Evolutionary conservation across 2,113 vertebrate species (phyloP).

Genomic region (cattle (Bos taurus)): DNA sequence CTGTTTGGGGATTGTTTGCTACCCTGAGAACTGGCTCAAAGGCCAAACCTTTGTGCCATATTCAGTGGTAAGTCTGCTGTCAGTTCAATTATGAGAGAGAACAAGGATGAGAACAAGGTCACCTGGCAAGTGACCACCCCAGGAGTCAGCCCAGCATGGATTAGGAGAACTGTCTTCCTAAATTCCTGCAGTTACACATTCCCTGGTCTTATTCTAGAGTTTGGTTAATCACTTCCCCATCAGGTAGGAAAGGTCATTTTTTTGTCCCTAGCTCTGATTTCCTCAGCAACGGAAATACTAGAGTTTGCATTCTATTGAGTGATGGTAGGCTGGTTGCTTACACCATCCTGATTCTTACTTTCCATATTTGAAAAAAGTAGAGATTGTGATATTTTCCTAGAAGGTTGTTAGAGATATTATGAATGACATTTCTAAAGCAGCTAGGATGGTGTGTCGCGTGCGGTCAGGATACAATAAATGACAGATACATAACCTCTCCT

Average conservation of each 20-base stretch:
- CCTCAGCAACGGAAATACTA: background rate
- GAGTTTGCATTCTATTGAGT: background rate
- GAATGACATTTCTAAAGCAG: background rate
- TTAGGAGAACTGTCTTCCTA: background rate
- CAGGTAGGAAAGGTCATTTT: background rate
- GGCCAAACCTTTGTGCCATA: background rate
- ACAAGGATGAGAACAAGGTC: conserved; percentile 13
- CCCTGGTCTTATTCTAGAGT: background rate
- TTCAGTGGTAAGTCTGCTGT: background rate
- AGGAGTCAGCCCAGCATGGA: background rate
- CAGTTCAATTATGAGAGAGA: background rate
- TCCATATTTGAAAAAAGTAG: background rate
- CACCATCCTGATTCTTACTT: background rate
- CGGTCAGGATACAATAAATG: background rate
- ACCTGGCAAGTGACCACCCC: background rate
- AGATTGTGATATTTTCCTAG: background rate
- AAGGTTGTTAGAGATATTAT: background rate
- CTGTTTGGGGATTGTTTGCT: background rate
- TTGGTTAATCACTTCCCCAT: background rate
- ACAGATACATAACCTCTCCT: background rate
- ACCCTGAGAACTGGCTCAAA: background rate
- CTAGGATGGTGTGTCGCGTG: background rate
- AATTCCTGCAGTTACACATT: background rate
- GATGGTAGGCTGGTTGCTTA: background rate
- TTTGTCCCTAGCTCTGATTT: background rate